A percentile compares a stretch with the other conserved stretches of the same genome.
Evolutionary conservation across 2,888 invertebrate genomes (phyloP).

Genomic region (Aphodius sticticus): DNA sequence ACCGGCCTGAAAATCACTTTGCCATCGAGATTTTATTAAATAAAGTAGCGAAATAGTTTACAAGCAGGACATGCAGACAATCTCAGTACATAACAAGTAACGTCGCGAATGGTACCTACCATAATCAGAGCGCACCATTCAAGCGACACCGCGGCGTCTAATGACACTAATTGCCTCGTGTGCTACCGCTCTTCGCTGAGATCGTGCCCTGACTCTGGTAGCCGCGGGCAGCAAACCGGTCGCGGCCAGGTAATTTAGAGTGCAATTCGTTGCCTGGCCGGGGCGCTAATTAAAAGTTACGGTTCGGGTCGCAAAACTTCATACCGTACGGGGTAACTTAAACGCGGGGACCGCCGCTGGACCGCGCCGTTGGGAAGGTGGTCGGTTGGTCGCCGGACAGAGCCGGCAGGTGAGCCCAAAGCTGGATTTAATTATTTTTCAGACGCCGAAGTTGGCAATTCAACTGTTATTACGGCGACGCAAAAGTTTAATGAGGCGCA

Average conservation of each 20-base stretch:
- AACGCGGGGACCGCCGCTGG: not conserved
- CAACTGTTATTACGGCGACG: slow-evolving; percentile 9
- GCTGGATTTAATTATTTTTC: slow-evolving; percentile 23
- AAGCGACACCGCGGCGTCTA: slow-evolving; percentile 12
- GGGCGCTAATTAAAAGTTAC: slow-evolving; percentile 23
- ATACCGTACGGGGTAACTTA: slow-evolving; percentile 11
- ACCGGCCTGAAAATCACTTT: too few relatives aligned
- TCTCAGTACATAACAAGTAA: not conserved
- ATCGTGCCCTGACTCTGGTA: not conserved
- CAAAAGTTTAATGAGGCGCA: slow-evolving; percentile 14
- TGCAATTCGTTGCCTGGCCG: slow-evolving; percentile 13
- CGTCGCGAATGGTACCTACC: not conserved
- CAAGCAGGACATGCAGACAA: too few relatives aligned
- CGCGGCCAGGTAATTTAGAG: slow-evolving; percentile 13
- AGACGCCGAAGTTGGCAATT: slow-evolving; percentile 19
- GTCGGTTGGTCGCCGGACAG: not conserved
- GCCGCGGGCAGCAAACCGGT: not conserved
- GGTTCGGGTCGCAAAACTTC: slow-evolving; percentile 6
- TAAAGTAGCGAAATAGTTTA: too few relatives aligned
- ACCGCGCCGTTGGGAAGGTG: slow-evolving; percentile 8
- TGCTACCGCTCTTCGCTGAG: not conserved
- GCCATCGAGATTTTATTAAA: too few relatives aligned
- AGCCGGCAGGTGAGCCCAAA: slow-evolving; percentile 13
- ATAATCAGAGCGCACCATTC: not conserved
- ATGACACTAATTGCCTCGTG: slow-evolving; percentile 20